Conservation (phyloP, 2,888 invertebrate species). For the Parascotia fuliginaria region DNA sequence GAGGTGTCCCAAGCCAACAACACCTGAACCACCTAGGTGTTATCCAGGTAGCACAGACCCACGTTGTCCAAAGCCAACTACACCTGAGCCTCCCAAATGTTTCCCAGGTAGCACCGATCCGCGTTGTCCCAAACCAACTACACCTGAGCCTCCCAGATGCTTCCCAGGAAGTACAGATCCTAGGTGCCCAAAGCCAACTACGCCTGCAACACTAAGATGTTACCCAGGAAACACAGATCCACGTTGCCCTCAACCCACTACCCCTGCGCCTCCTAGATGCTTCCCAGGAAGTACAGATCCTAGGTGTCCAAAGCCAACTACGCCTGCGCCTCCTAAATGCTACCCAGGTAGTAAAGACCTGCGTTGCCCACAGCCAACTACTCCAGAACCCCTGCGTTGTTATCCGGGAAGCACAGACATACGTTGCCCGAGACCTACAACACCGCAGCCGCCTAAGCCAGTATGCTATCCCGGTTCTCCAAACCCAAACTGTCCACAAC, state of each 20-base stretch:
- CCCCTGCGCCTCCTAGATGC: slow-evolving; percentile 46
- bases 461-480: slow-evolving; percentile 47
- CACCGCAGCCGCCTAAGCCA: slow-evolving; percentile 23
- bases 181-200: slow-evolving; percentile 36
- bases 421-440: slow-evolving; percentile 51
- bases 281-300: slow-evolving; percentile 47
- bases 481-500: slow-evolving; percentile 47
- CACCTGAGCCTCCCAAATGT: slow-evolving; percentile 44
- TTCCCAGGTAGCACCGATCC: slow-evolving; percentile 48
- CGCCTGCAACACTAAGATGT: slow-evolving; percentile 43
- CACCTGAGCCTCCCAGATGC: slow-evolving; percentile 37
- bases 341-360: slow-evolving; percentile 68
- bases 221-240: slow-evolving; percentile 57
- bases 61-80: slow-evolving; percentile 34
- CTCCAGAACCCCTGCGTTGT: slow-evolving; percentile 24
- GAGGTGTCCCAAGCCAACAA: slow-evolving; percentile 54
- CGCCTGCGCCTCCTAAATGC: slow-evolving; percentile 51
- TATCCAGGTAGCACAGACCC: slow-evolving; percentile 53
- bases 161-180: slow-evolving; percentile 42
- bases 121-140: slow-evolving; percentile 36
- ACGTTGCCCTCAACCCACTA: slow-evolving; percentile 48
- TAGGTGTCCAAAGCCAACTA: slow-evolving; percentile 46
- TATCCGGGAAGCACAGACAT: slow-evolving; percentile 53
- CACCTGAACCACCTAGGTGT: slow-evolving; percentile 22
- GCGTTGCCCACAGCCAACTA: slow-evolving; percentile 50